Base-by-base conservation (phyloP, 2,113 vertebrate genomes). In the Poicephalus meyeri region DNA sequence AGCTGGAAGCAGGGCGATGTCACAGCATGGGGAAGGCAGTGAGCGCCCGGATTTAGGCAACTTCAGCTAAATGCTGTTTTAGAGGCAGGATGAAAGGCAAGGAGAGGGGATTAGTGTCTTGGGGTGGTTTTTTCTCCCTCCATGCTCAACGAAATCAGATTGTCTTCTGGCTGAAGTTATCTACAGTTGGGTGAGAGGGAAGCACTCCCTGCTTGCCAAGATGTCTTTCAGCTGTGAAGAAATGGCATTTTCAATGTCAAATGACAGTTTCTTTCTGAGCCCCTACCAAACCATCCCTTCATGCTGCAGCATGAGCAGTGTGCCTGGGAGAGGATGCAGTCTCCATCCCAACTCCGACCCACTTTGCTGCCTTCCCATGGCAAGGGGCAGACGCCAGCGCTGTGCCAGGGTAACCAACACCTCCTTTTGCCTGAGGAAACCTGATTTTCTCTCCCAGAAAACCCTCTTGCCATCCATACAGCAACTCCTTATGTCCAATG, bases 401-500 rank as follows among this genome's bases (percentile, higher is more conserved):
- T 72, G 41, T 16, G 25, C 49, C 37, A 52, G 29, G 56, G 15
- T 7, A 21, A 66, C 29, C 26, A 64, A 56, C 14, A 39, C 52
- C 53, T 90, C 64, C 83, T 74, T 83, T 42, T 31, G 6, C 74
- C 56, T 37, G 35, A 60, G 49, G 28, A 82, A 73, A 53, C 65
- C 0, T 0, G 0, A 42, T 63, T 87, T 88, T 28, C 44, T 73
- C 25, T 91, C 28, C 41, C 21, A 15, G 41, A 16, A 16, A 16
- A 8, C 58, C 39, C 42, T 58, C 33, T 76, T 53, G 29, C n/a
- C n/a, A 50, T 47, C 33, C 44, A 9, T 33, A 37, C 7, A 0
- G 16, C 0, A 0, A 50, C 26, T 41, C 44, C 70, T 60, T 23
- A 15, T 0, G 0, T 46, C 39, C 0, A 0, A 81, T 42, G 58